phyloP scores from a whole-genome alignment of 2,888 invertebrate species.

The Yponomeuta sedellus region DNA sequence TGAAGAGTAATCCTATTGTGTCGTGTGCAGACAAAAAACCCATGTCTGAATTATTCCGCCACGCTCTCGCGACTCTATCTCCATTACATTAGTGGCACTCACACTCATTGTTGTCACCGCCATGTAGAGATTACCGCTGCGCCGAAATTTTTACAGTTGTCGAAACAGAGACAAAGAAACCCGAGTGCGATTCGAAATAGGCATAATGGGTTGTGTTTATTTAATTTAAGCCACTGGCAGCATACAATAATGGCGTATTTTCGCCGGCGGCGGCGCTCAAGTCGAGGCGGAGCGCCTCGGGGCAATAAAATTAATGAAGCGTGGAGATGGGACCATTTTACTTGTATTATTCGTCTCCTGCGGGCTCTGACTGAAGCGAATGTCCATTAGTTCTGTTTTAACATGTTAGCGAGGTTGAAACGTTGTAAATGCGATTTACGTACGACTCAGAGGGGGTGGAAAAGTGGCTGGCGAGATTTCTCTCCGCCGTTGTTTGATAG shows the following conservation, averaged over 20 bases:
- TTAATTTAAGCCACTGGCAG: constrained; percentile 71
- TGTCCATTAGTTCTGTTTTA: constrained; percentile 78
- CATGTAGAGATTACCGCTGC: constrained; percentile 57
- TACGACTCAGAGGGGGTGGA: constrained; percentile 70
- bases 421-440: constrained; percentile 76
- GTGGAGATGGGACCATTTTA: constrained; percentile 77
- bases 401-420: constrained; percentile 77
- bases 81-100: constrained; percentile 60
- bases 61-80: constrained; percentile 65
- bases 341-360: constrained; percentile 76
- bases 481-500: constrained; percentile 53
- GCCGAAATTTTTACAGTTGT: constrained; percentile 69
- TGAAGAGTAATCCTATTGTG: constrained; percentile 76
- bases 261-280: constrained; percentile 53
- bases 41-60: constrained; percentile 71
- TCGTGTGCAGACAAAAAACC: constrained; percentile 66
- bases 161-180: constrained; percentile 56
- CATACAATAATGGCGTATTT: constrained; percentile 70
- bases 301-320: constrained; percentile 77
- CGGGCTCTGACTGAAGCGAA: constrained; percentile 75
- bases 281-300: constrained; percentile 66
- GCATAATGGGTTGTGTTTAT: constrained; percentile 70
- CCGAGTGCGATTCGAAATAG: constrained; percentile 55
- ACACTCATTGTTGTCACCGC: constrained; percentile 48
- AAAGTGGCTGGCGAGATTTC: constrained; percentile 63